phyloP scores from a whole-genome alignment of 2,113 vertebrate genomes.

The Bufo bufo region DNA sequence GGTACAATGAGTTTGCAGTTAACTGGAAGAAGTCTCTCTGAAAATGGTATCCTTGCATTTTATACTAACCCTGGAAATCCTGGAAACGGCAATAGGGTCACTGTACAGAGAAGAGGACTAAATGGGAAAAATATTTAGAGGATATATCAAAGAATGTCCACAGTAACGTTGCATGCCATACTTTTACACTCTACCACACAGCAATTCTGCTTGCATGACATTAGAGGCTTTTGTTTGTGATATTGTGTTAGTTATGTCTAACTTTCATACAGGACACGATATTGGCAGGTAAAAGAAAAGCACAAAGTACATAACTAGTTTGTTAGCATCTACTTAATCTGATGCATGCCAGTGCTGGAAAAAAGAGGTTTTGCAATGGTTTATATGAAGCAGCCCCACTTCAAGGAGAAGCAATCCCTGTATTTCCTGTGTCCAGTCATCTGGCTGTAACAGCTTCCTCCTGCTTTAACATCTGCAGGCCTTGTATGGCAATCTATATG shows the following conservation, averaged over 20 bases:
- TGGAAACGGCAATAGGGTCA: slow-evolving; percentile 70
- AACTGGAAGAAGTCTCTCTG: background rate
- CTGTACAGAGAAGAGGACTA: slow-evolving; percentile 76
- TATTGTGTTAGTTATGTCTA: background rate
- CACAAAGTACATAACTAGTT: background rate
- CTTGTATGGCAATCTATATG: slow-evolving; percentile 24
- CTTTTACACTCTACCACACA: too few relatives aligned
- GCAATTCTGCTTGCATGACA: background rate
- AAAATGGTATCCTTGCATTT: background rate
- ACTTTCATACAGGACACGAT: background rate
- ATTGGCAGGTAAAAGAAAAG: background rate
- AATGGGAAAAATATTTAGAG: slow-evolving; percentile 36
- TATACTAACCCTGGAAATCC: slow-evolving; percentile 78
- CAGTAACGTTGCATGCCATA: background rate
- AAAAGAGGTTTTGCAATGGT: background rate
- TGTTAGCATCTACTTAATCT: background rate
- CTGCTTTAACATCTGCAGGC: slow-evolving; percentile 27
- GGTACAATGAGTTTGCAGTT: background rate
- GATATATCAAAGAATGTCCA: background rate
- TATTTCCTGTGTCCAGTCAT: slow-evolving; percentile 19
- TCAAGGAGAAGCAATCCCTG: slow-evolving; percentile 40
- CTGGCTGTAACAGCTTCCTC: slow-evolving; percentile 16
- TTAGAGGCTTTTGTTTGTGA: background rate
- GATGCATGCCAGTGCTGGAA: background rate
- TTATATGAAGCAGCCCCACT: background rate